Evolutionary conservation across 2,888 invertebrate genomes (phyloP).

Genomic region (Drosophila anceps): DNA sequence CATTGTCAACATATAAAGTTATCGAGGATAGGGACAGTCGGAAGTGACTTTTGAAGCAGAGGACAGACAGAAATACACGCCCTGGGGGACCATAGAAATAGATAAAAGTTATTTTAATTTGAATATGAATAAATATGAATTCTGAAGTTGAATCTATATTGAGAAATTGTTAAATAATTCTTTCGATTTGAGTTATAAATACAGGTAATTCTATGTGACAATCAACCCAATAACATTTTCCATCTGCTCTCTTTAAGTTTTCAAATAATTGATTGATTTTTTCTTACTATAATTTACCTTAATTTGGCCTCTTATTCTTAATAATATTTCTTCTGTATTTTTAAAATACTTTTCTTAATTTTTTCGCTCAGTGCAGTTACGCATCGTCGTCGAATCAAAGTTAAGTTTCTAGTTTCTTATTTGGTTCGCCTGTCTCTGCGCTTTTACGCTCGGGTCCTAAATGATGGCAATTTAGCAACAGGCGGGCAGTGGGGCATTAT

Average conservation of each 20-base stretch:
- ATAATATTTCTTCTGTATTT: neutral
- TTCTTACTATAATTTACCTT: neutral
- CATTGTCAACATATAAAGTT: no score
- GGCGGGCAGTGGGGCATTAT: slow-evolving; percentile 27
- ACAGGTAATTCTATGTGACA: no score
- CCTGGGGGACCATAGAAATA: no score
- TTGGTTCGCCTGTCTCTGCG: slow-evolving; percentile 14
- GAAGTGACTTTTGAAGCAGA: no score
- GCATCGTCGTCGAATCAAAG: slow-evolving; percentile 17
- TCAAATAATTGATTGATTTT: neutral
- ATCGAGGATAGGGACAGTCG: no score
- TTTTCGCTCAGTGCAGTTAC: slow-evolving; percentile 28
- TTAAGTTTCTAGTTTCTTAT: slow-evolving; percentile 16
- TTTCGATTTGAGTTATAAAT: no score
- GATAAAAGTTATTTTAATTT: no score
- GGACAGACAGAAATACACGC: no score
- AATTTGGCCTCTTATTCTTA: neutral
- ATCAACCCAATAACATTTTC: no score
- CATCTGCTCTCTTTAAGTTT: neutral
- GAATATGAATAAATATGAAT: no score
- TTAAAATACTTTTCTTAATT: neutral
- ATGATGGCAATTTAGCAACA: slow-evolving; percentile 59
- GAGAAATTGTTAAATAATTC: no score
- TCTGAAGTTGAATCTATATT: no score
- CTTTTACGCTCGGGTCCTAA: slow-evolving; percentile 30